These are phyloP conservation scores for Monochamus alternatus DNA, from an alignment of 2,888 invertebrate species.

Conservation along the genomic window DNA sequence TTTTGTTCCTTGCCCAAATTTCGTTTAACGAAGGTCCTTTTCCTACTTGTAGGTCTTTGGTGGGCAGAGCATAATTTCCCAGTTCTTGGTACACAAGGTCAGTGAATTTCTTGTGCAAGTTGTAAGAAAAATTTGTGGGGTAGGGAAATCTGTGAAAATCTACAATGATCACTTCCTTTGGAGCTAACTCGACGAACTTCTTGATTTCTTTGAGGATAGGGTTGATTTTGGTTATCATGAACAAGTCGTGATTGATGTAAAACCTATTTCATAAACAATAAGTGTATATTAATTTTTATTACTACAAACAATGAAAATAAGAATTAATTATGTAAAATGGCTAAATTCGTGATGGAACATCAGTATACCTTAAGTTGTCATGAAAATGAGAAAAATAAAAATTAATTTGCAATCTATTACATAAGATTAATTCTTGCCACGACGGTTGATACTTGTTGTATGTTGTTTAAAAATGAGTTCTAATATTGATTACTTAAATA, in stretches of 20 bases:
- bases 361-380: no score
- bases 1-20: conserved; percentile 73
- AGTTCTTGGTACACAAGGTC: conserved; percentile 73
- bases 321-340: no score
- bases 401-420: no score
- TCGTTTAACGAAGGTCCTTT: conserved; percentile 75
- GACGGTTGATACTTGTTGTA: no score
- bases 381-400: no score
- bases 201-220: conserved; percentile 80
- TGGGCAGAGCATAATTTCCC: conserved; percentile 73
- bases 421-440: no score
- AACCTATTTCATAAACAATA: no score
- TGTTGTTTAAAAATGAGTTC: no score
- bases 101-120: conserved; percentile 72
- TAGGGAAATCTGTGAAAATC: conserved; percentile 88
- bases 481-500: no score
- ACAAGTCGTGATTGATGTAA: conserved; percentile 83
- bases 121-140: conserved; percentile 63
- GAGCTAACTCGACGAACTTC: conserved; percentile 79
- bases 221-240: conserved; percentile 79
- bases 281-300: background rate
- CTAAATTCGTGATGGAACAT: no score
- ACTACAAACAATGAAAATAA: no score
- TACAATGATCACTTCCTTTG: conserved; percentile 82
- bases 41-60: conserved; percentile 68